A percentile compares a stretch with the other conserved stretches of the same genome.
Evolutionary conservation across 2,113 vertebrate genomes (phyloP).

Genomic region (Cavia porcellus): DNA sequence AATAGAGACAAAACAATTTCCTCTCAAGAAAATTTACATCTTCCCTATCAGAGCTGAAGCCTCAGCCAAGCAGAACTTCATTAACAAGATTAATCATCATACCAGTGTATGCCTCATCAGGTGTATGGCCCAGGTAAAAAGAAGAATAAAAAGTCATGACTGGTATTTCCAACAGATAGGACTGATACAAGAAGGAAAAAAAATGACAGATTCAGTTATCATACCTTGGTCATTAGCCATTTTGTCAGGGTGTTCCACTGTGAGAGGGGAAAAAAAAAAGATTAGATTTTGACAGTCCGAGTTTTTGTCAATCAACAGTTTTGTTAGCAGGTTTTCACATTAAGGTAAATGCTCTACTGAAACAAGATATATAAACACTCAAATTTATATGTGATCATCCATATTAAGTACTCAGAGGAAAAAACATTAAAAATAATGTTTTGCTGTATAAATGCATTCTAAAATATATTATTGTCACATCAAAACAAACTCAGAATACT

Average conservation of each 20-base stretch:
- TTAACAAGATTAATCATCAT: slow-evolving; percentile 89
- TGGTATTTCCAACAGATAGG: slow-evolving; percentile 52
- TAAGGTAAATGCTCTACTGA: neutral
- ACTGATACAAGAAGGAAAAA: slow-evolving; percentile 39
- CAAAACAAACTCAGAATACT: slow-evolving; percentile 23
- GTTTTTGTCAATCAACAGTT: neutral
- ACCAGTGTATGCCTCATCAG: slow-evolving; percentile 77
- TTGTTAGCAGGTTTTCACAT: slow-evolving; percentile 29
- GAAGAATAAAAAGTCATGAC: slow-evolving; percentile 38
- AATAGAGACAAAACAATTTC: slow-evolving; percentile 91
- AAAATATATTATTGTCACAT: slow-evolving; percentile 14
- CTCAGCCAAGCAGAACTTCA: slow-evolving; percentile 87
- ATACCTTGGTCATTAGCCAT: slow-evolving; percentile 99
- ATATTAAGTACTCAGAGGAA: neutral
- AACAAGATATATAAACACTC: neutral
- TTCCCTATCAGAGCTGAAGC: slow-evolving; percentile 83
- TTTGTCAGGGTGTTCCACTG: slow-evolving; percentile 97
- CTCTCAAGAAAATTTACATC: slow-evolving; percentile 89
- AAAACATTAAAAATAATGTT: neutral
- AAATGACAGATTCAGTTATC: slow-evolving; percentile 69
- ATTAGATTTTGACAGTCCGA: slow-evolving; percentile 78
- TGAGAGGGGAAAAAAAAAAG: slow-evolving; percentile 74
- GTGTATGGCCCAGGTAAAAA: slow-evolving; percentile 84
- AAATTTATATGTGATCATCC: neutral
- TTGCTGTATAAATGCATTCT: neutral